phyloP scores from a whole-genome alignment of 2,888 invertebrate species.

The Cryptocephalus moraei region DNA sequence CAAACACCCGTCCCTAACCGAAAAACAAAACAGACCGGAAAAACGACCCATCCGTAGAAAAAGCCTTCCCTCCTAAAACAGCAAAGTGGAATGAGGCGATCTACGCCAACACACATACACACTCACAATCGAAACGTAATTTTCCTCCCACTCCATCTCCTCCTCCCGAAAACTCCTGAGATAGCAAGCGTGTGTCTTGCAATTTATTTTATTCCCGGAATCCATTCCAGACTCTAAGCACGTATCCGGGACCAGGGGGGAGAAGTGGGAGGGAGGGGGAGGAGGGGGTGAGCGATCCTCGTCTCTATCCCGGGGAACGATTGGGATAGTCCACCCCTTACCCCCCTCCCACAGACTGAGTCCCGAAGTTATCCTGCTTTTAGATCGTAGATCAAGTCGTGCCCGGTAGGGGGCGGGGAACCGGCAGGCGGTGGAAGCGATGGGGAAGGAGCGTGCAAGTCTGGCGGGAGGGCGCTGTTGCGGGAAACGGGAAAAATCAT shows the following conservation, averaged over 20 bases:
- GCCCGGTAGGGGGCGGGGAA: slow-evolving; percentile 10
- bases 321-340: too few relatives aligned
- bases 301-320: slow-evolving; percentile 3
- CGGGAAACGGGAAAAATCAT: too few relatives aligned
- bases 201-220: slow-evolving; percentile 39
- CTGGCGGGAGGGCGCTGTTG: slow-evolving; percentile 17
- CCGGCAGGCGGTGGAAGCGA: slow-evolving; percentile 12
- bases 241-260: slow-evolving; percentile 22
- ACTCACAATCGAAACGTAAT: neutral
- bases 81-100: too few relatives aligned
- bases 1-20: too few relatives aligned
- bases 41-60: too few relatives aligned
- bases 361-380: slow-evolving; percentile 19
- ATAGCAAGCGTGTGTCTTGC: slow-evolving; percentile 32
- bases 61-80: too few relatives aligned
- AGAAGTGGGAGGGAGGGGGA: too few relatives aligned
- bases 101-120: too few relatives aligned
- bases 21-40: too few relatives aligned
- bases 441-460: slow-evolving; percentile 23
- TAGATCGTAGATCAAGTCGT: slow-evolving; percentile 31
- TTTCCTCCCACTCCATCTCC: too few relatives aligned
- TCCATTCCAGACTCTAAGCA: slow-evolving; percentile 36
- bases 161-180: slow-evolving; percentile 25
- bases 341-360: too few relatives aligned
- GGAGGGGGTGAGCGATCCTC: slow-evolving; percentile 4